Conservation (phyloP, 2,888 invertebrate genomes). For the Dasysyrphus albostriatus region DNA sequence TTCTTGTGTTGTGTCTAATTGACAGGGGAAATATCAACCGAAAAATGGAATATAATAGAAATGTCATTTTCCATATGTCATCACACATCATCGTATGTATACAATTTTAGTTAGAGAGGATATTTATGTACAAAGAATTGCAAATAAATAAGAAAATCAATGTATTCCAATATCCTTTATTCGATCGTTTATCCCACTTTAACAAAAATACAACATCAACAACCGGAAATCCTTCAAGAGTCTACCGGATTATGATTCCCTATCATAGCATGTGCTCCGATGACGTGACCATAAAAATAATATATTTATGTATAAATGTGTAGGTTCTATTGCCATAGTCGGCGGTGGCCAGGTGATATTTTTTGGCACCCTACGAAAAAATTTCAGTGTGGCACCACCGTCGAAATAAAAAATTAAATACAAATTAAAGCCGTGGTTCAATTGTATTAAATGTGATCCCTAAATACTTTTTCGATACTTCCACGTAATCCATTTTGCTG, state of each 20-base stretch:
- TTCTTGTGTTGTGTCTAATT: conserved; percentile 28
- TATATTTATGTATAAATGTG: not conserved
- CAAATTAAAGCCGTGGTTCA: no score
- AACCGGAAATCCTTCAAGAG: conserved; percentile 45
- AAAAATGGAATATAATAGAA: conserved; percentile 23
- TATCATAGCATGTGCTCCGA: conserved; percentile 4
- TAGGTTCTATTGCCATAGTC: not conserved
- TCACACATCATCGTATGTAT: not conserved
- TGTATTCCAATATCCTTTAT: conserved; percentile 68
- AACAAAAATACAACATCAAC: conserved; percentile 18
- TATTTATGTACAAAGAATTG: conserved; percentile 35
- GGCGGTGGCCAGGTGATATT: not conserved
- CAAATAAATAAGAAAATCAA: conserved; percentile 55
- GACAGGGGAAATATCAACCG: conserved; percentile 38
- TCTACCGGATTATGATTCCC: conserved; percentile 36
- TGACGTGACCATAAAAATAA: conserved; percentile 18
- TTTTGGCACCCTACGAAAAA: not conserved
- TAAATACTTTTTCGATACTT: no score
- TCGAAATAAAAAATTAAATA: not conserved
- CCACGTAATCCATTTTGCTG: no score
- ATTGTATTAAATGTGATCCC: no score
- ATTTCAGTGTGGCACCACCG: not conserved
- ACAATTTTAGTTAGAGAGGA: conserved; percentile 7
- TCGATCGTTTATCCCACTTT: conserved; percentile 52
- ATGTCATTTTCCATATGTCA: conserved; percentile 41